Evolutionary conservation across 2,113 vertebrate genomes (phyloP).

Genomic region (Todiramphus chloris): DNA sequence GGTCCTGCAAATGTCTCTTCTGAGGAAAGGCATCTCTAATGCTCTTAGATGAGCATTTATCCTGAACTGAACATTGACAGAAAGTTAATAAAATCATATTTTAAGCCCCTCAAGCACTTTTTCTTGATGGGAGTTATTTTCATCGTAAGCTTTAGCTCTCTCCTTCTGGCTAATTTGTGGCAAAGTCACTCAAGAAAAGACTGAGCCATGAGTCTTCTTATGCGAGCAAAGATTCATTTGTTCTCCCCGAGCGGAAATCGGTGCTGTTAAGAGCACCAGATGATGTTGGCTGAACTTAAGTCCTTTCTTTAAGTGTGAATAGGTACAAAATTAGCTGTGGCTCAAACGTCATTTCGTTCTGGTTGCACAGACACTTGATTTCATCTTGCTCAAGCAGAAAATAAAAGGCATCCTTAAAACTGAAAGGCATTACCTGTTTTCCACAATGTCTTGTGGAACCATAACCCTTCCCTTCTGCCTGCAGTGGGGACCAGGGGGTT

Average conservation of each 20-base stretch:
- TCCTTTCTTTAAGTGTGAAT: not conserved
- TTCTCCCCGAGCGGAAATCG: not conserved
- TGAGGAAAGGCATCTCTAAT: not conserved
- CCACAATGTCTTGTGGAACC: rapidly evolving
- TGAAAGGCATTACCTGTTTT: not conserved
- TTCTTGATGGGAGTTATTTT: slow-evolving; percentile 25
- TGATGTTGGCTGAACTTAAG: not conserved
- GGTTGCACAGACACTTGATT: not conserved
- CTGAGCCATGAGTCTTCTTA: not conserved
- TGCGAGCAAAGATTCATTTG: not conserved
- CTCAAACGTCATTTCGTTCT: not conserved
- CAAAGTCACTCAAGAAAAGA: not conserved
- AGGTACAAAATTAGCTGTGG: not conserved
- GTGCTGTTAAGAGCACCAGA: not conserved
- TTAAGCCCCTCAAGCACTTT: not conserved
- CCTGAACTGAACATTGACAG: not conserved
- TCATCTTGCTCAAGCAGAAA: not conserved
- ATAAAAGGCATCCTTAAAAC: not conserved
- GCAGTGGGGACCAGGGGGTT: not conserved
- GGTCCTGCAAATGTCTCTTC: not conserved
- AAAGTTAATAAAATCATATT: slow-evolving; percentile 29
- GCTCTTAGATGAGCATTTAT: not conserved
- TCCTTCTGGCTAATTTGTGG: not conserved
- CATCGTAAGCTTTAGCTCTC: not conserved
- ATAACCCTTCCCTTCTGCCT: not conserved